phyloP scores from a whole-genome alignment of 2,888 invertebrate genomes.

The Eulithis testata region DNA sequence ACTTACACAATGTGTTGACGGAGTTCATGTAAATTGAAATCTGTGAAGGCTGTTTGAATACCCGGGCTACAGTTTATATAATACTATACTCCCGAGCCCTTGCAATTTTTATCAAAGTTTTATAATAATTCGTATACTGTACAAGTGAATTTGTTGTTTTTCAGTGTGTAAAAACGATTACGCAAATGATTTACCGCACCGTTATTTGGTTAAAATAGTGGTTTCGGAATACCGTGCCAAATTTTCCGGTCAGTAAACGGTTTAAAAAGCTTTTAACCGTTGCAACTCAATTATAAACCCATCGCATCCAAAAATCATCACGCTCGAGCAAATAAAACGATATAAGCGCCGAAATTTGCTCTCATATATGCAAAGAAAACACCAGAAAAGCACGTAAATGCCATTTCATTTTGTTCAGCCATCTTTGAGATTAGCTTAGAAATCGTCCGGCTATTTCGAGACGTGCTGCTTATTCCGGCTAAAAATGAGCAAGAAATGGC shows the following conservation, averaged over 20 bases:
- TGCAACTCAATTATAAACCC: constrained; percentile 34
- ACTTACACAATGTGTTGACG: constrained; percentile 19
- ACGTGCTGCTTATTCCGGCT: constrained; percentile 2
- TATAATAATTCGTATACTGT: no score
- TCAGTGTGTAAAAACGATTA: constrained; percentile 9
- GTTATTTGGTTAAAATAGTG: constrained; percentile 24
- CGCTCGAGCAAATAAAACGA: constrained; percentile 24
- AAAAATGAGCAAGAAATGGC: not conserved
- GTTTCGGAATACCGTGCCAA: constrained; percentile 21
- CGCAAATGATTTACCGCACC: constrained; percentile 15
- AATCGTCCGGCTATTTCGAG: constrained; percentile 9
- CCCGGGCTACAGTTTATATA: no score
- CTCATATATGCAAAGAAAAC: constrained; percentile 34
- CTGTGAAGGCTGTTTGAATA: constrained; percentile 6
- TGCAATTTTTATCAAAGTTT: no score
- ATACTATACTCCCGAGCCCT: no score
- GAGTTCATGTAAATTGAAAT: constrained; percentile 19
- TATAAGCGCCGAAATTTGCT: constrained; percentile 21
- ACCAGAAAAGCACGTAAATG: constrained; percentile 37
- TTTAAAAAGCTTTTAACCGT: constrained; percentile 31
- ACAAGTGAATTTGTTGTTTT: constrained; percentile 2
- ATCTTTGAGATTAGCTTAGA: constrained; percentile 44
- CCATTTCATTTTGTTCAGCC: constrained; percentile 46
- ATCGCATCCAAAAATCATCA: constrained; percentile 31
- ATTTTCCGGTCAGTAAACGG: constrained; percentile 30